These are phyloP conservation scores for Serilophus lunatus DNA, from an alignment of 2,113 vertebrate species.

Conservation along the genomic window DNA sequence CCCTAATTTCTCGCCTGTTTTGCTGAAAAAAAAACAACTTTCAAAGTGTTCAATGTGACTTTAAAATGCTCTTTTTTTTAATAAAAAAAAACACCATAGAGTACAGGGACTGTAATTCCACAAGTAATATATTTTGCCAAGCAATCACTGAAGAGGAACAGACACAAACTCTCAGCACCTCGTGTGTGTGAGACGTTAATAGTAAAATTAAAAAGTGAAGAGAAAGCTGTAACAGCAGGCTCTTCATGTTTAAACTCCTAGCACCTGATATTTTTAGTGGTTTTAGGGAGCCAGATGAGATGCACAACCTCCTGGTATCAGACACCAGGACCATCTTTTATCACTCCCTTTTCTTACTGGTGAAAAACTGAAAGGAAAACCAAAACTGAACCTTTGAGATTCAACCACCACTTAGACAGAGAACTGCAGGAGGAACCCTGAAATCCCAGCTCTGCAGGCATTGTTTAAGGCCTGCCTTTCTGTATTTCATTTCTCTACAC, in stretches of 20 bases:
- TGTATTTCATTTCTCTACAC: neutral
- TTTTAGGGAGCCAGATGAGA: neutral
- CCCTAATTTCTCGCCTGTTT: neutral
- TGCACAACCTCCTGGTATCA: neutral
- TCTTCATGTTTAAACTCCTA: neutral
- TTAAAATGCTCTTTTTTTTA: neutral
- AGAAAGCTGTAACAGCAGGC: neutral
- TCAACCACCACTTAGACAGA: neutral
- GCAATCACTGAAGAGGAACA: neutral
- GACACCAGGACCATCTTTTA: neutral
- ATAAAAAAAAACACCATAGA: neutral
- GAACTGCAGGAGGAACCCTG: neutral
- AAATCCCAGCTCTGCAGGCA: neutral
- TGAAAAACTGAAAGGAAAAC: neutral
- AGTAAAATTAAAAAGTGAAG: neutral
- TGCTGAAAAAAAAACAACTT: neutral
- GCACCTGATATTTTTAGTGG: neutral
- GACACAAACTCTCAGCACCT: neutral
- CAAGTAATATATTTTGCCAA: neutral
- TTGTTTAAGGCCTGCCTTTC: neutral
- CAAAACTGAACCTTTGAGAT: neutral
- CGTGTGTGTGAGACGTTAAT: neutral
- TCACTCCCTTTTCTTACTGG: neutral
- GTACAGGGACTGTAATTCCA: neutral
- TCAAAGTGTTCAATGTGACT: neutral